Evolutionary conservation across 37 sponge, comb jelly and placozoan species (phyloP).

Genomic region (Beroe forskalii): DNA sequence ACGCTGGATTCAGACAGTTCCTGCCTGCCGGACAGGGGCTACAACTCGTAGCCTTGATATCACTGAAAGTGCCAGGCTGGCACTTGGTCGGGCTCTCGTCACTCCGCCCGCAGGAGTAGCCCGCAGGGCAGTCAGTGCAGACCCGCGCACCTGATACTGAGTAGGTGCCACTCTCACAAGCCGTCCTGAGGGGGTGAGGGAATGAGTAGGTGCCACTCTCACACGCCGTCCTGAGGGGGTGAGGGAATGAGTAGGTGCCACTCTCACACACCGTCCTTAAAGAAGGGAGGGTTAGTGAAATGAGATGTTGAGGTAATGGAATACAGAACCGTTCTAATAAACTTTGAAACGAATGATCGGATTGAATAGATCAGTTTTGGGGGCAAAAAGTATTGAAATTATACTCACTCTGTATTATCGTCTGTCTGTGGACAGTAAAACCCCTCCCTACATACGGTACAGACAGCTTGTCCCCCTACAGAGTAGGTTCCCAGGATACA

Average conservation of each 20-base stretch:
- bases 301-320: no score
- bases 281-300: background rate
- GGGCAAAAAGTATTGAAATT: background rate
- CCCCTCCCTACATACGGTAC: constrained; percentile 34
- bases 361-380: no score
- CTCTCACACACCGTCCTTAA: background rate
- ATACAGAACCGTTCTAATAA: no score
- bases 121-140: constrained; percentile 65
- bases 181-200: background rate
- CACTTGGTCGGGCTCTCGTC: constrained; percentile 39
- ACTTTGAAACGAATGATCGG: no score
- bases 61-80: constrained; percentile 47
- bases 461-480: background rate
- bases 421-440: constrained; percentile 6
- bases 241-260: constrained; percentile 10
- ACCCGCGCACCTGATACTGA: background rate
- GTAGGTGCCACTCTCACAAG: background rate
- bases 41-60: background rate
- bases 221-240: constrained; percentile 7
- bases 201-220: background rate
- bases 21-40: constrained; percentile 7
- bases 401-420: background rate
- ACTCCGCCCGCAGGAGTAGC: background rate
- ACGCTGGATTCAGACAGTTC: constrained; percentile 40
- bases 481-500: constrained; percentile 35